Evolutionary conservation across 2,888 invertebrate species (phyloP).

Genomic region (Neoascia interrupta): DNA sequence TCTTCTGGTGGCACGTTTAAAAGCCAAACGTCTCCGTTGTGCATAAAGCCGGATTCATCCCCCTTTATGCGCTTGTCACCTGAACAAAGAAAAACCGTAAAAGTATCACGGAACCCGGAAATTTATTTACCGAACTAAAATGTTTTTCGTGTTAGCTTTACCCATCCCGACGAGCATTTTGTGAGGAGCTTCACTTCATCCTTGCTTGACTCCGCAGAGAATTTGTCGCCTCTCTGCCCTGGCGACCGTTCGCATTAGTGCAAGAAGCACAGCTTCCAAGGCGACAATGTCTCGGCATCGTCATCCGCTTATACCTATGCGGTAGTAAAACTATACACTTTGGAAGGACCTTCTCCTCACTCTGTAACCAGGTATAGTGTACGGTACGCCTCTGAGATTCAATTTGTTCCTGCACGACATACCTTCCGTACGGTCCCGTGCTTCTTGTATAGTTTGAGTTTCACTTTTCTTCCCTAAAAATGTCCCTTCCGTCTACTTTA

Average conservation of each 20-base stretch:
- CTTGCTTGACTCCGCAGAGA: conserved; percentile 7
- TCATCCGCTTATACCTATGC: too few relatives aligned
- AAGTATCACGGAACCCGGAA: conserved; percentile 15
- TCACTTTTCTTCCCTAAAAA: conserved; percentile 20
- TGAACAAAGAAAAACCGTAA: background rate
- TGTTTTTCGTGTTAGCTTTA: conserved; percentile 63
- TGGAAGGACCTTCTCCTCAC: conserved; percentile 1
- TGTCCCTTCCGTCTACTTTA: background rate
- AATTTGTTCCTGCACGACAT: too few relatives aligned
- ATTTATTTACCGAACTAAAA: conserved; percentile 64
- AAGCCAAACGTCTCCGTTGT: too few relatives aligned
- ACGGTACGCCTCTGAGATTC: too few relatives aligned
- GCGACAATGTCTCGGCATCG: too few relatives aligned
- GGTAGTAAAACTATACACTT: conserved; percentile 42
- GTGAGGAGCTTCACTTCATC: conserved; percentile 35
- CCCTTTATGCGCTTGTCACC: background rate
- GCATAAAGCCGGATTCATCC: too few relatives aligned
- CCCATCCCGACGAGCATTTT: conserved; percentile 19
- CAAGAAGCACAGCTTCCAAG: conserved; percentile 13
- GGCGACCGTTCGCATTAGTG: conserved; percentile 40
- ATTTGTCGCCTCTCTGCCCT: conserved; percentile 39
- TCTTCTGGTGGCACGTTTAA: too few relatives aligned
- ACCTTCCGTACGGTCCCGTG: conserved; percentile 44
- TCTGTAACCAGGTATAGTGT: too few relatives aligned
- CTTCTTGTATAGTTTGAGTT: conserved; percentile 48